phyloP scores from a whole-genome alignment of 2,797 vertebrate genomes.

The Darevskia nairensis region DNA sequence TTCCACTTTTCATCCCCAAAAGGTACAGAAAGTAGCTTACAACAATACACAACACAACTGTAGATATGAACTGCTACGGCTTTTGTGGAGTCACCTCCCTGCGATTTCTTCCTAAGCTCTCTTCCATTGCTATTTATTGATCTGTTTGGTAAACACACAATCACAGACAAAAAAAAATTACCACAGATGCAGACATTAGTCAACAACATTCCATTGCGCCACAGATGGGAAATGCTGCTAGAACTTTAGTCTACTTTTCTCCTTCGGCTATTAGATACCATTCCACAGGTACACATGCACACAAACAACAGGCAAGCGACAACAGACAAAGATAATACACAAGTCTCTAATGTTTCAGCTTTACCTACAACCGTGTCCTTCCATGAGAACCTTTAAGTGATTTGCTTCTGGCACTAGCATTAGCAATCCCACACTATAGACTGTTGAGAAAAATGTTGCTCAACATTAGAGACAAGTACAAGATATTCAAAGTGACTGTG shows the following conservation, averaged over 20 bases:
- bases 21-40: neutral
- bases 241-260: slow-evolving; percentile 50
- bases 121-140: slow-evolving; percentile 35
- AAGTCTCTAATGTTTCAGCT: slow-evolving; percentile 73
- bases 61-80: neutral
- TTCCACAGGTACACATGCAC: slow-evolving; percentile 72
- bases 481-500: slow-evolving; percentile 56
- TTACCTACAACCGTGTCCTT: slow-evolving; percentile 76
- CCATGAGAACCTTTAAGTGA: slow-evolving; percentile 76
- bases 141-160: slow-evolving; percentile 61
- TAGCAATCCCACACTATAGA: slow-evolving; percentile 76
- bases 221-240: slow-evolving; percentile 67
- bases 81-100: slow-evolving; percentile 14
- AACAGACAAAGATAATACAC: slow-evolving; percentile 67
- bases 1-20: neutral
- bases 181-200: slow-evolving; percentile 71
- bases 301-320: slow-evolving; percentile 74
- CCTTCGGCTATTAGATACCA: slow-evolving; percentile 54
- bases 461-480: slow-evolving; percentile 72
- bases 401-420: slow-evolving; percentile 76
- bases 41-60: neutral
- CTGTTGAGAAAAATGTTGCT: slow-evolving; percentile 78
- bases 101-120: slow-evolving; percentile 13
- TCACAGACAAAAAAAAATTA: slow-evolving; percentile 57
- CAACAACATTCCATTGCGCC: slow-evolving; percentile 69